Conservation (phyloP, 2,113 vertebrate genomes). For the Melanostigma gelatinosum region DNA sequence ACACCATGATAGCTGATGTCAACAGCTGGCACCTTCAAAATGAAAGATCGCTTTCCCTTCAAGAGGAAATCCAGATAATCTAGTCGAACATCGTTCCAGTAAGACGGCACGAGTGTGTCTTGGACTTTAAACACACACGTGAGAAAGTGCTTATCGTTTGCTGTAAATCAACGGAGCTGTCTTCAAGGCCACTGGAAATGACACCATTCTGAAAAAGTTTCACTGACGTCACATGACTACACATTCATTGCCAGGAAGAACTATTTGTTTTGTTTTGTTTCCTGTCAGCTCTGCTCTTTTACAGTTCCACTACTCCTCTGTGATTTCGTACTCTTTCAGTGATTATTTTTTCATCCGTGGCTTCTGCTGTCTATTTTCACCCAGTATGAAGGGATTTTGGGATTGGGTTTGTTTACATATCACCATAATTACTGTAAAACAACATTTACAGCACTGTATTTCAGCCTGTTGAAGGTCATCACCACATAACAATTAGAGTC, state of each 20-base stretch:
- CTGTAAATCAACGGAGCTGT: conserved; percentile 3
- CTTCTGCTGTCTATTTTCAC: neutral
- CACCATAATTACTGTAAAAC: neutral
- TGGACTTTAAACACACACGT: neutral
- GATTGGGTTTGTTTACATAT: neutral
- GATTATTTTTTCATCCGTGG: neutral
- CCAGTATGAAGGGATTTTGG: neutral
- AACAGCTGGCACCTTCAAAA: conserved; percentile 32
- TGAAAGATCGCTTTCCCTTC: conserved; percentile 39
- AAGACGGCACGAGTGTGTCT: conserved; percentile 9
- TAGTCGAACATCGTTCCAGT: neutral
- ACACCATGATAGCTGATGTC: neutral
- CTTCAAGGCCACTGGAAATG: conserved; percentile 13
- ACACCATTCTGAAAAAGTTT: conserved; percentile 12
- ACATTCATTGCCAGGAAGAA: conserved; percentile 12
- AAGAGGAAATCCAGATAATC: conserved; percentile 10
- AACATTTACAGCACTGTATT: neutral
- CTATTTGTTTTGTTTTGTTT: conserved; percentile 5
- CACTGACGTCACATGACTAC: neutral
- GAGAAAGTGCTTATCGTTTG: neutral
- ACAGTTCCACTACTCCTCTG: neutral
- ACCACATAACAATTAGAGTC: neutral
- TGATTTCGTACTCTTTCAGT: conserved; percentile 3
- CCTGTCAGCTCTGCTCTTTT: neutral
- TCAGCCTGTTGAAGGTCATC: neutral